Percentiles rank a stretch among this genome's conserved stretches.
phyloP scores from a whole-genome alignment of 2,888 invertebrate species.

The Ochlodes sylvanus region DNA sequence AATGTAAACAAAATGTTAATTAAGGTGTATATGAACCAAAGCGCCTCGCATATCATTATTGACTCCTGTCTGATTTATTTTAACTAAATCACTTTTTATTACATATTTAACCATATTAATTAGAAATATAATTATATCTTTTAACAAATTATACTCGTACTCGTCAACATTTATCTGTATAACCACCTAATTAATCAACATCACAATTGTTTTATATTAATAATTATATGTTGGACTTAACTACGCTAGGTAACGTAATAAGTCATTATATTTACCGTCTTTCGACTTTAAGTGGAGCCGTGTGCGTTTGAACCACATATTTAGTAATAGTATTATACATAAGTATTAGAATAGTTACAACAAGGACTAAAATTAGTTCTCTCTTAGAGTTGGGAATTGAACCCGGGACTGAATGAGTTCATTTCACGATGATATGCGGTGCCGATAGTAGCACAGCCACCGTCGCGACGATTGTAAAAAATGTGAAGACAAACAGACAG shows the following conservation, averaged over 20 bases:
- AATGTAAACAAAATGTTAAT: background rate
- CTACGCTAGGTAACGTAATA: conserved; percentile 62
- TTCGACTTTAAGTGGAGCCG: conserved; percentile 70
- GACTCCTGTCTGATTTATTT: conserved; percentile 37
- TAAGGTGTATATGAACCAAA: conserved; percentile 44
- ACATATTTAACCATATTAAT: conserved; percentile 52
- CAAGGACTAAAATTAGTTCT: conserved; percentile 75
- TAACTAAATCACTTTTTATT: conserved; percentile 45
- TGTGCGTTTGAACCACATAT: conserved; percentile 82
- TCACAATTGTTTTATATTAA: conserved; percentile 80
- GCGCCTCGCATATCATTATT: conserved; percentile 39
- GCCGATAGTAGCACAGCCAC: conserved; percentile 96
- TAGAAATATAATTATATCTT: conserved; percentile 69
- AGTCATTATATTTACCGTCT: conserved; percentile 70
- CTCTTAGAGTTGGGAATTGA: conserved; percentile 57
- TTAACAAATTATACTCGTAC: conserved; percentile 74
- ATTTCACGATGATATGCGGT: conserved; percentile 98
- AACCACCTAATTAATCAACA: conserved; percentile 78
- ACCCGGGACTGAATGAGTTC: conserved; percentile 56
- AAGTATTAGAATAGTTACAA: conserved; percentile 53
- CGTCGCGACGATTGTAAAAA: conserved; percentile 97
- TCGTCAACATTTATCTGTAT: conserved; percentile 74
- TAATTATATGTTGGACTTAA: conserved; percentile 73
- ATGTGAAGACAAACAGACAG: conserved; percentile 97
- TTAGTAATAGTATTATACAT: conserved; percentile 57